Evolutionary conservation across 2,113 vertebrate genomes (phyloP).

Genomic region (Solenodon paradoxus): DNA sequence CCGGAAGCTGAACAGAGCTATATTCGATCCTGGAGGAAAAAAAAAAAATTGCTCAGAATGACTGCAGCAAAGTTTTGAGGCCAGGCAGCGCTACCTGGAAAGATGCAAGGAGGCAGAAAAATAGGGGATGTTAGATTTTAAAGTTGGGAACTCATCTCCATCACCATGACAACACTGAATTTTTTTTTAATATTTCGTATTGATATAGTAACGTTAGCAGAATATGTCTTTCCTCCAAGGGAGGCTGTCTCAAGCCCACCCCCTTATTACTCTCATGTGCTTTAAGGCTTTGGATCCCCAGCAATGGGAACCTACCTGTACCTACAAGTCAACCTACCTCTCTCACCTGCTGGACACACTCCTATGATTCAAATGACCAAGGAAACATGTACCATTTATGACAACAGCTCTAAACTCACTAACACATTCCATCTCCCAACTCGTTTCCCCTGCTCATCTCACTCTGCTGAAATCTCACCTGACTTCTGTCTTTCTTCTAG

Average conservation of each 20-base stretch:
- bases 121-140: background rate
- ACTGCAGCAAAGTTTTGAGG: slow-evolving; percentile 14
- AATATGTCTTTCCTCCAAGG: background rate
- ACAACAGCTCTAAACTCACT: background rate
- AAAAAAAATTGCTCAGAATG: slow-evolving; percentile 4
- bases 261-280: background rate
- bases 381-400: background rate
- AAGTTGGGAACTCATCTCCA: slow-evolving; percentile 39
- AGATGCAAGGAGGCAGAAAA: background rate
- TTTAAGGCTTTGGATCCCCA: background rate
- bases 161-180: background rate
- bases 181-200: background rate
- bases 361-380: background rate
- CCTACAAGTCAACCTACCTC: background rate
- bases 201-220: background rate
- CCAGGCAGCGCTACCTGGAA: slow-evolving; percentile 40
- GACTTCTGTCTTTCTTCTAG: background rate
- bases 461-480: background rate
- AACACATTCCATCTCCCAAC: background rate
- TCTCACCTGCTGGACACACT: background rate
- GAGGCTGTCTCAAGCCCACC: background rate
- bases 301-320: background rate
- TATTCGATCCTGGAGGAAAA: slow-evolving; percentile 31
- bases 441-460: background rate
- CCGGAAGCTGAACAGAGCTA: slow-evolving; percentile 64